These are phyloP conservation scores for Conus ventricosus DNA, from an alignment of 1,140 invertebrate species.

Conservation along the genomic window DNA sequence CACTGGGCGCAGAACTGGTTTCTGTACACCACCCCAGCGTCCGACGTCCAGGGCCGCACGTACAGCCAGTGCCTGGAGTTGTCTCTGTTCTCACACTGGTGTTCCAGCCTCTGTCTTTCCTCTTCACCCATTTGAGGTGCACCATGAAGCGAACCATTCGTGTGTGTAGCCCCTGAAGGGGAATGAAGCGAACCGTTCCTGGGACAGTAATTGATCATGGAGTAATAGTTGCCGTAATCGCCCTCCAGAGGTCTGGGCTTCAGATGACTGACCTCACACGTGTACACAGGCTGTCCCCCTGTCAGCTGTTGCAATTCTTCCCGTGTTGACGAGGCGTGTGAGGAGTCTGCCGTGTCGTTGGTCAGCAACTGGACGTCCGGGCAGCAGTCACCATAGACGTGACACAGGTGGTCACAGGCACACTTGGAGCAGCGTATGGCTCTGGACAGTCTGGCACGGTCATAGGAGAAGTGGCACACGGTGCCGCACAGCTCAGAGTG, in stretches of 20 bases:
- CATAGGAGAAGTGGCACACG: neutral
- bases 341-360: neutral
- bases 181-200: neutral
- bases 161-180: neutral
- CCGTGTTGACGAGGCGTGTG: neutral
- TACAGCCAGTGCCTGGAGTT: neutral
- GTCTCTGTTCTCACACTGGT: slow-evolving; percentile 5
- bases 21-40: neutral
- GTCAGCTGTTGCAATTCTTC: neutral
- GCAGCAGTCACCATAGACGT: slow-evolving; percentile 11
- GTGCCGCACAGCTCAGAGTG: neutral
- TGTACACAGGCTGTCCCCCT: neutral
- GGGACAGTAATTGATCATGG: slow-evolving; percentile 8
- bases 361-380: slow-evolving; percentile 4
- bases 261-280: neutral
- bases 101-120: neutral
- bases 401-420: slow-evolving; percentile 23
- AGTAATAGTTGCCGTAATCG: neutral
- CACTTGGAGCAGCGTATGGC: neutral
- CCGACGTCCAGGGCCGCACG: neutral
- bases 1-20: slow-evolving; percentile 20
- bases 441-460: neutral
- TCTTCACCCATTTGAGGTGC: neutral
- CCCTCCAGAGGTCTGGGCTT: neutral
- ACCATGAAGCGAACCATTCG: neutral